Evolutionary conservation across 30 jellyfish, hydroid and myxozoan species (phyloP).

Genomic region (Cassiopea andromeda): DNA sequence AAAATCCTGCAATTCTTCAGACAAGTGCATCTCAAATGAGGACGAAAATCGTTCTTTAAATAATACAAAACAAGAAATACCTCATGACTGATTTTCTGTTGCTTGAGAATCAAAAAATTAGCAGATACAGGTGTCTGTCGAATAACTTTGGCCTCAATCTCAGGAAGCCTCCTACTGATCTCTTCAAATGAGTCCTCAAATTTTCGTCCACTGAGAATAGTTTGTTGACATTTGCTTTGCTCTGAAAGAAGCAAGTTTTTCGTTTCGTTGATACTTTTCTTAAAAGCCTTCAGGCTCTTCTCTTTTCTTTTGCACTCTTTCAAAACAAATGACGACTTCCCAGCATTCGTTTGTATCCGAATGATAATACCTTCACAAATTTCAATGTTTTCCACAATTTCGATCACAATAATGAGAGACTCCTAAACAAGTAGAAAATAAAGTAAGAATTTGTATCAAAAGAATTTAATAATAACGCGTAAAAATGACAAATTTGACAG

Average conservation of each 20-base stretch:
- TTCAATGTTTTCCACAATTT: conserved; percentile 70
- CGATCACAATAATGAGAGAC: conserved; percentile 69
- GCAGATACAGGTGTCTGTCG: conserved; percentile 94
- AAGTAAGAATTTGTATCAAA: not conserved
- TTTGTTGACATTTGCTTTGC: conserved; percentile 33
- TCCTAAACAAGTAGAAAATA: conserved; percentile 37
- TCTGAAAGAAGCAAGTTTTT: conserved; percentile 41
- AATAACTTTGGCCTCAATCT: conserved; percentile 77
- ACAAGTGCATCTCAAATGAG: too few species aligned
- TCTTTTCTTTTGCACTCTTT: conserved; percentile 61
- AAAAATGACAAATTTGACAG: not conserved
- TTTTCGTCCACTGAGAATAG: conserved; percentile 47
- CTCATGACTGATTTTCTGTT: conserved; percentile 71
- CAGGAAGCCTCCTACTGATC: conserved; percentile 78
- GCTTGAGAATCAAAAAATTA: conserved; percentile 73
- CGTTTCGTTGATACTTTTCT: conserved; percentile 25
- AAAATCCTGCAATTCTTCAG: too few species aligned
- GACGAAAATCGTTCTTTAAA: too few species aligned
- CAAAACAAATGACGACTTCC: conserved; percentile 20
- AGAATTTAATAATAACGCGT: not conserved
- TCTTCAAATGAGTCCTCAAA: conserved; percentile 77
- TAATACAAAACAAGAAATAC: too few species aligned
- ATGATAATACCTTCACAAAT: conserved; percentile 66
- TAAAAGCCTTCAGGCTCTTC: conserved; percentile 35
- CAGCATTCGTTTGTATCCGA: conserved; percentile 18